Evolutionary conservation across 2,113 vertebrate genomes (phyloP), one percentile per base, ranked within the genome.

Genomic region (Takifugu bimaculatus): DNA sequence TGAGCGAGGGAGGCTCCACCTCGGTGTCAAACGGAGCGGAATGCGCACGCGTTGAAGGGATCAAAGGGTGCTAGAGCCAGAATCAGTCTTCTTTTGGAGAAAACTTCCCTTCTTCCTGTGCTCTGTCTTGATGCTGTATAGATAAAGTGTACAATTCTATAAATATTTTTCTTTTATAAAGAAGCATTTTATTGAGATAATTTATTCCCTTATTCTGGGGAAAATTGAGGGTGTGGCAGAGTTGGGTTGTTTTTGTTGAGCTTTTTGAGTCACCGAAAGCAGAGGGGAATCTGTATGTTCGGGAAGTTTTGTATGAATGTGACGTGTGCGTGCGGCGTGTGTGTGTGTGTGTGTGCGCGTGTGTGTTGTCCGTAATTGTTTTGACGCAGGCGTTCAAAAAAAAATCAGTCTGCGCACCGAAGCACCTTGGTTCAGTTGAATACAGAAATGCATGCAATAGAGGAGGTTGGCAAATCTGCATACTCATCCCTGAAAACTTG

Each of bases 151-250:
- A 88, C 84, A 89, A 79, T 86, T 84, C 65, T 81, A 83, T 80
- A 85, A 82, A 89, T 83, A 67, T 87, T 85, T 88, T 91, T 92
- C 90, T 92, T 91, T 92, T 88, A 90, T 91, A 92, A 91, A 92
- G 90, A 92, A 92, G 89, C 80, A 87, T 88, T 90, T 89, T 90
- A 90, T 84, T 72, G 66, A 84, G 80, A 68, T 79, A 74, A 84
- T 80, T 86, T 85, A 85, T 80, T 90, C 87, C 87, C 87, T 87
- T 64, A 74, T 83, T 78, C 42, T 87, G 78, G 90, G 32, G 90
- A 79, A 78, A 52, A 68, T 65, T 29, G 53, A 73, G 54, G 77
- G 77, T 42, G 74, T 63, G 68, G 72, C 39, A 15, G 69, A 70
- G 60, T 55, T 74, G 68, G 77, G 53, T 74, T 77, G 76, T 68